Conservation (phyloP, 2,888 invertebrate species). For the Acrobasis consociella region DNA sequence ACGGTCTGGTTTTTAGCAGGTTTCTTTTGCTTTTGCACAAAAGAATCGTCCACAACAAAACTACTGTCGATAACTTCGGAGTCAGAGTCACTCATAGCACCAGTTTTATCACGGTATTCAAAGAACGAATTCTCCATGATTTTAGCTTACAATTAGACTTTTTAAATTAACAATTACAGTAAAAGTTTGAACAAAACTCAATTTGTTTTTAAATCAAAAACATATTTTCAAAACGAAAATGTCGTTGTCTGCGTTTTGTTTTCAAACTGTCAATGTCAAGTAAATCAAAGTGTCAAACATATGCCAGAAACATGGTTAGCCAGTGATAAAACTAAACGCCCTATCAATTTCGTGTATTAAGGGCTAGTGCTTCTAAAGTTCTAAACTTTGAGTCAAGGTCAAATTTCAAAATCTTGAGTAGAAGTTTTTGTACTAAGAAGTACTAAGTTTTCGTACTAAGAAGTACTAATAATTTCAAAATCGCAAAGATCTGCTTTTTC, state of each 20-base stretch:
- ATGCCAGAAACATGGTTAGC: no score
- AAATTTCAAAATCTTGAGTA: no score
- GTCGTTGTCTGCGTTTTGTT: conserved; percentile 46
- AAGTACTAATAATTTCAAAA: no score
- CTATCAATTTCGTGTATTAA: no score
- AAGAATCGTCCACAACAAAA: conserved; percentile 49
- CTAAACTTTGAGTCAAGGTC: no score
- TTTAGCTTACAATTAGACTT: conserved; percentile 13
- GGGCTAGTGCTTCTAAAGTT: no score
- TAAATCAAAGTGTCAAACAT: background rate
- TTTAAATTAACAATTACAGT: background rate
- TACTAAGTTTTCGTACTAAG: no score
- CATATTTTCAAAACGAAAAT: conserved; percentile 45
- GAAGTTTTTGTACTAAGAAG: no score
- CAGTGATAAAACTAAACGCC: no score
- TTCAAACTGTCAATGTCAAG: conserved; percentile 13
- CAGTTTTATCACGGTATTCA: conserved; percentile 65
- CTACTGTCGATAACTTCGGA: conserved; percentile 68
- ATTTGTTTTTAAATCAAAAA: conserved; percentile 24
- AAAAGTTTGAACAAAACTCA: background rate
- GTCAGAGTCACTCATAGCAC: conserved; percentile 56
- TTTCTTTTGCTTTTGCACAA: conserved; percentile 51
- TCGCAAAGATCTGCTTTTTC: no score
- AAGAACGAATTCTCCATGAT: conserved; percentile 71
- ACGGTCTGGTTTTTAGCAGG: conserved; percentile 57